Base-by-base conservation (phyloP, 2,888 invertebrate species). In the Eledona agricola region DNA sequence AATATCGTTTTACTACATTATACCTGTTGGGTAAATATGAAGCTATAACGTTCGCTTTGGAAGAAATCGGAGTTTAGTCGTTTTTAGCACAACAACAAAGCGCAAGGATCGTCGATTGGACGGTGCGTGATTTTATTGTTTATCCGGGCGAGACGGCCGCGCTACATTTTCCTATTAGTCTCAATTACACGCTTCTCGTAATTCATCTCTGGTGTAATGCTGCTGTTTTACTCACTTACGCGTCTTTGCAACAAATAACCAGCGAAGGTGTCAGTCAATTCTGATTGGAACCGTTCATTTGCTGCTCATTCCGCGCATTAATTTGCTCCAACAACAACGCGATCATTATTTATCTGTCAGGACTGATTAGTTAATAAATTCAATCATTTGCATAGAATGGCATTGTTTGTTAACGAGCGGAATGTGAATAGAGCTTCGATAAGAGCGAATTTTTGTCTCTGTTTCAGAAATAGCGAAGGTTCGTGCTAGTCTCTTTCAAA, bases 401-500 rank as follows among this genome's bases (percentile, higher is more conserved):
- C 7, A 42, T 29, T 42, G 29, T n/a, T n/a, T n/a, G n/a, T 20
- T 28, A 22, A 20, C 11, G n/a, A 37, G 4, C 7, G 19, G 6
- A 19, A 10, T 35, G n/a, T 11, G 20, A 35, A 17, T 34, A 3
- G 34, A 37, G 31, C 10, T 2, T 9, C 2, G 32, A 32, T 2
- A 32, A 12, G 11, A 6, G 16, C 15, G n/a, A 5, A 16, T 7
- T 40, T 42, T n/a, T 40, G 34, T 70, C 77, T 74, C 78, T 69
- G 72, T 88, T 89, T 51, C 89, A 97, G 96, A 97, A 88, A 99
- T 99, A 75, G 93, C 94, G 76, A 93, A 93, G 85, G 97, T 98
- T 58, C 89, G 98, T 76, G 92, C 96, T 69, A 93, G 93, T 78
- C 84, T 99, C 79, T 99, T 99, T 84, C 97, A 98, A 86, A 95